phyloP scores from a whole-genome alignment of 2,888 invertebrate species.

The Sminthurinus aureus region DNA sequence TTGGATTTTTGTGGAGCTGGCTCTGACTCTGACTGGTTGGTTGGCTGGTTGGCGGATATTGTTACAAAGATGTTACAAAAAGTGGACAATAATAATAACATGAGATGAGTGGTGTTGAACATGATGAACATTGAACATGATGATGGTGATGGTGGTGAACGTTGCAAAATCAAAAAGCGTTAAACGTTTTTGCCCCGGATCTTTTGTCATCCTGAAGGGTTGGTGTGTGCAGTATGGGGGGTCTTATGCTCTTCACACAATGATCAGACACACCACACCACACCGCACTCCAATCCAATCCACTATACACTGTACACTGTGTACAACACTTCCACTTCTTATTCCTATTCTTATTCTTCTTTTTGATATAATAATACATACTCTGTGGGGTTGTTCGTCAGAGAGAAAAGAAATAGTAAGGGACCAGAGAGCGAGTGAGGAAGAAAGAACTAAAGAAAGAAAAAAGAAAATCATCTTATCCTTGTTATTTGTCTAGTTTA shows the following conservation, averaged over 20 bases:
- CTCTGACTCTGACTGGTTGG: not conserved
- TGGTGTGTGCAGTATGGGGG: slow-evolving; percentile 51
- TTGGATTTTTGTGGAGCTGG: slow-evolving; percentile 12
- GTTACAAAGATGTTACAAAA: slow-evolving; percentile 43
- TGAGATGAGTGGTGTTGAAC: slow-evolving; percentile 48
- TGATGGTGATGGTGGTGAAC: slow-evolving; percentile 36
- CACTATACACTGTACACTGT: not conserved
- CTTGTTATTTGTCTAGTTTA: slow-evolving; percentile 14
- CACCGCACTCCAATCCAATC: slow-evolving; percentile 11
- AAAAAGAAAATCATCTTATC: slow-evolving; percentile 36
- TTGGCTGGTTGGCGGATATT: slow-evolving; percentile 35
- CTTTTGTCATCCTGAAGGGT: slow-evolving; percentile 47
- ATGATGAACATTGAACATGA: slow-evolving; percentile 40
- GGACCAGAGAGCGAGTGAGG: slow-evolving; percentile 7
- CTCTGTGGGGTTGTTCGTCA: not conserved
- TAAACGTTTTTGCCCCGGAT: slow-evolving; percentile 45
- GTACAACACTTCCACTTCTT: not conserved
- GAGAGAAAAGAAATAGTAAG: slow-evolving; percentile 3
- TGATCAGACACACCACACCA: slow-evolving; percentile 22
- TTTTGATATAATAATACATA: slow-evolving; percentile 9
- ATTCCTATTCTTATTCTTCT: not conserved
- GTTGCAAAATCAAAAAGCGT: slow-evolving; percentile 51
- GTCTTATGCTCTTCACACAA: slow-evolving; percentile 38
- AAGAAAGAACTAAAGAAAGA: slow-evolving; percentile 12
- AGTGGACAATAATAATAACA: slow-evolving; percentile 43